Conservation (phyloP, 2,797 vertebrate genomes). For the Amazona ochrocephala region DNA sequence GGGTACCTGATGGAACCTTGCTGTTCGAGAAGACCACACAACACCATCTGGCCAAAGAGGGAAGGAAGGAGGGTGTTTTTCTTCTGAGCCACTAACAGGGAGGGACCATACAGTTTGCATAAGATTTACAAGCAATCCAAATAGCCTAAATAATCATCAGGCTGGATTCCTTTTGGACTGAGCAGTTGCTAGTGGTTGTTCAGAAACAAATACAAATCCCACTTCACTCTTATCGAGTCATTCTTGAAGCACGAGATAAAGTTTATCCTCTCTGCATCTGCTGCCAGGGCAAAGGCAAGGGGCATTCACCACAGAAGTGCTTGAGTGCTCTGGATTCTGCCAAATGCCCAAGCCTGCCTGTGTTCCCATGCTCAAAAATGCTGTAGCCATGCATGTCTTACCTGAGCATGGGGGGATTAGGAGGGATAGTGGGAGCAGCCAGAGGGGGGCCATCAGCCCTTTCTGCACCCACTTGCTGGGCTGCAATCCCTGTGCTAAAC, state of each 20-base stretch:
- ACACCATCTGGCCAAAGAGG: accelerated
- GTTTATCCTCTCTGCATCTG: not conserved
- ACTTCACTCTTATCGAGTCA: not conserved
- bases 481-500: not conserved
- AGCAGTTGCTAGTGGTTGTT: conserved; percentile 30
- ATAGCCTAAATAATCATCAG: not conserved
- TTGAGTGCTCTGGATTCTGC: not conserved
- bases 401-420: not conserved
- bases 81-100: not conserved
- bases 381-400: accelerated
- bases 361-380: accelerated
- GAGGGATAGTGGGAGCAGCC: not conserved
- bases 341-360: accelerated
- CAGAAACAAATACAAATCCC: conserved; percentile 12
- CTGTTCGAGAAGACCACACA: not conserved
- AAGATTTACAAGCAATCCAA: not conserved
- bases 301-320: not conserved
- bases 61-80: not conserved
- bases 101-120: not conserved
- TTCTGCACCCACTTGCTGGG: accelerated
- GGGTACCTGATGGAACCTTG: not conserved
- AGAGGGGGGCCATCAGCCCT: not conserved
- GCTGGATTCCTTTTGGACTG: not conserved
- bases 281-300: not conserved
- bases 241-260: not conserved